Evolutionary conservation across 2,888 invertebrate genomes (phyloP).

Genomic region (Orchesella flavescens): DNA sequence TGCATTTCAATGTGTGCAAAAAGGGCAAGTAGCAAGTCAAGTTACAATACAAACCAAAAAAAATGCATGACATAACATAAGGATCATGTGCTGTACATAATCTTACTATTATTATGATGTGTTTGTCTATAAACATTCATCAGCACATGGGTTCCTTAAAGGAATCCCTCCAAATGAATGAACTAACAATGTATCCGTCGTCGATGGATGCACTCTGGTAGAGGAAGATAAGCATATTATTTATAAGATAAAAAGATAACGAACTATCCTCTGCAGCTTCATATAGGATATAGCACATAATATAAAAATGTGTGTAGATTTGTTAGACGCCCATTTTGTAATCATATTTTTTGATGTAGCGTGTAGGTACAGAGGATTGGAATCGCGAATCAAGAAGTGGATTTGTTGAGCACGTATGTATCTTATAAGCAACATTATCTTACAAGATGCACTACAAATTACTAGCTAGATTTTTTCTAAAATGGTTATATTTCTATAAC

Average conservation of each 20-base stretch:
- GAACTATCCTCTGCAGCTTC: neutral
- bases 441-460: slow-evolving; percentile 27
- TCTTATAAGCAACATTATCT: neutral
- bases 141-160: neutral
- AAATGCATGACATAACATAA: slow-evolving; percentile 12
- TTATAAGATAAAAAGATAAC: neutral
- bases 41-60: neutral
- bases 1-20: neutral
- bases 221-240: neutral
- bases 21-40: neutral
- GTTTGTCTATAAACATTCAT: neutral
- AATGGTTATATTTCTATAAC: neutral
- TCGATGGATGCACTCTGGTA: slow-evolving; percentile 8
- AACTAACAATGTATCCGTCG: neutral
- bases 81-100: neutral
- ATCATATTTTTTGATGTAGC: neutral
- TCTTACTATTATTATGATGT: neutral
- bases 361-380: neutral
- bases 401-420: slow-evolving; percentile 14
- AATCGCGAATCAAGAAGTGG: neutral
- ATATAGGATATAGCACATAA: neutral
- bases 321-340: too few relatives aligned
- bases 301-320: neutral
- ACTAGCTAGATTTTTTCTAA: neutral
- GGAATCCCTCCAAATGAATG: too few relatives aligned